Conservation (phyloP, 1,140 invertebrate species). For the Conus betulinus region DNA sequence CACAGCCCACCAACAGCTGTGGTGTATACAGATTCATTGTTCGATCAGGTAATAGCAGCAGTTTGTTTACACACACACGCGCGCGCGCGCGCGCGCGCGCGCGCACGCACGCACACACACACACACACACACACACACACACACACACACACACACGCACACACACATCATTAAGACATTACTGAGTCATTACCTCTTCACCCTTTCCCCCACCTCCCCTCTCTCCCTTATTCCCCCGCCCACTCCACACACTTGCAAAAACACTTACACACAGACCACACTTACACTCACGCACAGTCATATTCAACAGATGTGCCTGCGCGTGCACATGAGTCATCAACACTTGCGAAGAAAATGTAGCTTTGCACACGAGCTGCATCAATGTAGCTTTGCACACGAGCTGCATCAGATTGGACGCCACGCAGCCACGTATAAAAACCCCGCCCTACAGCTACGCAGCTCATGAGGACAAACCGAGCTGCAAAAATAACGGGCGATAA, state of each 20-base stretch:
- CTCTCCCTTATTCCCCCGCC: too few species aligned
- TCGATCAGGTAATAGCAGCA: too few species aligned
- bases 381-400: not conserved
- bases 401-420: not conserved
- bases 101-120: too few species aligned
- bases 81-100: too few species aligned
- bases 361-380: not conserved
- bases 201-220: too few species aligned
- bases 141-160: too few species aligned
- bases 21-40: too few species aligned
- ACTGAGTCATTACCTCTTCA: too few species aligned
- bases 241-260: not conserved
- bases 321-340: not conserved
- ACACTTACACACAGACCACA: not conserved
- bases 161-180: too few species aligned
- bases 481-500: not conserved
- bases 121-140: too few species aligned
- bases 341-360: not conserved
- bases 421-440: slow-evolving; percentile 8
- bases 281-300: not conserved
- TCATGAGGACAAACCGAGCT: not conserved
- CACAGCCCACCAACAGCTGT: too few species aligned
- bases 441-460: not conserved
- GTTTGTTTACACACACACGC: too few species aligned
- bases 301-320: not conserved